phyloP scores from a whole-genome alignment of 2,888 invertebrate genomes.

The Eupeodes luniger region DNA sequence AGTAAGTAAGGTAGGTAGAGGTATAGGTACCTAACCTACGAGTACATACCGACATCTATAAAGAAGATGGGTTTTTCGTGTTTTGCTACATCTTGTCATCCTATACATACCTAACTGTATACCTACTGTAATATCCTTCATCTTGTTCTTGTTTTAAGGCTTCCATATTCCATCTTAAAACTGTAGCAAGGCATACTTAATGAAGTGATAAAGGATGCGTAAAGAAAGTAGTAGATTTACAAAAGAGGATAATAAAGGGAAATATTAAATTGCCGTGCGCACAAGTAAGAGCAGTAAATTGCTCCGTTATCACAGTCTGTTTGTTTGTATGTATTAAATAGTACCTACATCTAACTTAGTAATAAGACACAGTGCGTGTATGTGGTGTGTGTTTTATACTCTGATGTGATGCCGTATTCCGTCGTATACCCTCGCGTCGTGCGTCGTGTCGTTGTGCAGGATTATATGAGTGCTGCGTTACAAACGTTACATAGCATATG shows the following conservation, averaged over 20 bases:
- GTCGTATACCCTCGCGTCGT: too few species aligned
- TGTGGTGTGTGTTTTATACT: too few species aligned
- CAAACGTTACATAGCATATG: slow-evolving; percentile 56
- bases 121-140: background rate
- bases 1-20: too few species aligned
- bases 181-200: slow-evolving; percentile 49
- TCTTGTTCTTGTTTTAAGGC: background rate
- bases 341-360: background rate
- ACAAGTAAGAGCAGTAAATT: slow-evolving; percentile 58
- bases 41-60: background rate
- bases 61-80: slow-evolving; percentile 71
- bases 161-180: background rate
- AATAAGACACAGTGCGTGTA: background rate
- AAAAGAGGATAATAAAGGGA: slow-evolving; percentile 68
- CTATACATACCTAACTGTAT: background rate
- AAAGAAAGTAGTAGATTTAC: slow-evolving; percentile 54
- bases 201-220: slow-evolving; percentile 72
- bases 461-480: slow-evolving; percentile 39
- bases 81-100: slow-evolving; percentile 7
- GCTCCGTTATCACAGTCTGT: slow-evolving; percentile 22
- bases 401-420: too few species aligned
- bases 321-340: background rate
- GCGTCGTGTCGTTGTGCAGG: background rate
- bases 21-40: background rate
- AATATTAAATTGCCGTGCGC: slow-evolving; percentile 63